Conservation (phyloP, 2,113 vertebrate genomes). For the Pontoporia blainvillei region DNA sequence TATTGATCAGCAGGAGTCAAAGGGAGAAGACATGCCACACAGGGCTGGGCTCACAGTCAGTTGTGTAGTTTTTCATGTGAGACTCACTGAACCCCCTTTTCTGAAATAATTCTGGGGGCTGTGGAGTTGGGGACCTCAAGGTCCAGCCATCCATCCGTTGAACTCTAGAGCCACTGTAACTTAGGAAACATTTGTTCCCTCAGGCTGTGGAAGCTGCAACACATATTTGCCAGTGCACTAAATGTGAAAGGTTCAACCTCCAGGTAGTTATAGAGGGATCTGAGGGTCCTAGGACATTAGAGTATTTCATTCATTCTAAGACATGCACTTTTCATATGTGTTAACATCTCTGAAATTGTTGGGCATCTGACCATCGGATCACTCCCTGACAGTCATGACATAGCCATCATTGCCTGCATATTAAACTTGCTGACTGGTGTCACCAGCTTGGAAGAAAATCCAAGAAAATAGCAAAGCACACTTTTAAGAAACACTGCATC, state of each 20-base stretch:
- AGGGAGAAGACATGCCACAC: not conserved
- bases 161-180: not conserved
- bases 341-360: not conserved
- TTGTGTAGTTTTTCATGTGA: not conserved
- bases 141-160: not conserved
- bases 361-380: not conserved
- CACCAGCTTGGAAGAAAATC: not conserved
- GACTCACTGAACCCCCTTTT: not conserved
- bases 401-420: not conserved
- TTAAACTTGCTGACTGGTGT: not conserved
- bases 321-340: not conserved
- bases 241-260: not conserved
- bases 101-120: not conserved
- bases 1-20: not conserved
- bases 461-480: not conserved
- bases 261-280: not conserved
- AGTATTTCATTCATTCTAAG: not conserved
- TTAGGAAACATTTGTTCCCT: not conserved
- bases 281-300: not conserved
- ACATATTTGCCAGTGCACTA: rapidly evolving
- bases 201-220: not conserved
- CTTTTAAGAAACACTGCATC: not conserved
- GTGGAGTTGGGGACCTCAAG: not conserved
- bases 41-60: not conserved
- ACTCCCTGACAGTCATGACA: not conserved